Base-by-base conservation (phyloP, 2,113 vertebrate genomes). In the Euleptes europaea region DNA sequence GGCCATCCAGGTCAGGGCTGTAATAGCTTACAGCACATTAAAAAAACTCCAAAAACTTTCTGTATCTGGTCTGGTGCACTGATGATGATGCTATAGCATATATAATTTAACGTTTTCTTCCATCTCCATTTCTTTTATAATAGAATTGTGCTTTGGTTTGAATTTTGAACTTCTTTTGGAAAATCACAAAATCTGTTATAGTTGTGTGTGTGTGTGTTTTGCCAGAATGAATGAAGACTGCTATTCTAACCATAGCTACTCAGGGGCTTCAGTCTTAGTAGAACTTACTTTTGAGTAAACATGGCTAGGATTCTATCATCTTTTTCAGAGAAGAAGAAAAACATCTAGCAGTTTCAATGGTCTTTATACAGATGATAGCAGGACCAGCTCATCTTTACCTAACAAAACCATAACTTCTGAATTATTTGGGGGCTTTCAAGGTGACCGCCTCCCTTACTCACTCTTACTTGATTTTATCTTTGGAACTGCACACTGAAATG, bases 31-130 rank as follows among this genome's bases (percentile, higher is more conserved):
- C 26, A 80, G 67, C 49, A 17, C 31, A 44, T 31, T 4, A 44
- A 44, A 65, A 31, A 42, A 79, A 44, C 2, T 63, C 35, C 49
- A 54, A 38, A 80, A 38, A 23, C 26, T 66, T 15, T 44, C 44
- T 44, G 44, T 44, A 69, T 17, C 31, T 49, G 10, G n/a, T 66
- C 28, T 66, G 28, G 38, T 80, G 44, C 19, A 69, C 67, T 80
- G 47, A 69, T 70, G 42, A 80, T 80, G 79, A 51, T 35, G 13
- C 28, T 42, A 57, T 65, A 80, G 40, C 44, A 80, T 80, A 17
- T 80, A 80, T 80, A 80, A 66, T 80, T 80, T n/a, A 80, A 80
- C 15, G 51, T 40, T 28, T 66, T 80, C 17, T 38, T 65, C 78
- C 9, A 44, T 47, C 40, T 31, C 57, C 44, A 12, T 47, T 47